phyloP scores from a whole-genome alignment of 2,113 vertebrate species.

The Lamprologus speciosus region DNA sequence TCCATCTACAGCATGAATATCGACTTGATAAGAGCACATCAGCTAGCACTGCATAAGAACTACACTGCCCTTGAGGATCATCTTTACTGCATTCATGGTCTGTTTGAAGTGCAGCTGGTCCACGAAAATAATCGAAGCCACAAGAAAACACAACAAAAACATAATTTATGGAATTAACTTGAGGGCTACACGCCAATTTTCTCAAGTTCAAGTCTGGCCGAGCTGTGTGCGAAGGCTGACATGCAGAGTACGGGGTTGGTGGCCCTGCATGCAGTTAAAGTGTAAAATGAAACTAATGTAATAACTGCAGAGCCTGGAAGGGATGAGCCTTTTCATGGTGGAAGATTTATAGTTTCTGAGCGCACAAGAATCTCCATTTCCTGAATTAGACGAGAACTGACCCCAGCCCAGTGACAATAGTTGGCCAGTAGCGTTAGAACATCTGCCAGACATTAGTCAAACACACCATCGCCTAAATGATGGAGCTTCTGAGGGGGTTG shows the following conservation, averaged over 20 bases:
- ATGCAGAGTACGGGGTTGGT: neutral
- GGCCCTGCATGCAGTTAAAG: conserved; percentile 27
- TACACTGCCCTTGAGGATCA: neutral
- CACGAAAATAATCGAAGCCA: neutral
- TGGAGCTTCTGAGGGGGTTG: conserved; percentile 53
- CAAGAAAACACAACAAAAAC: neutral
- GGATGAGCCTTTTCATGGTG: conserved; percentile 41
- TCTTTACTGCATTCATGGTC: neutral
- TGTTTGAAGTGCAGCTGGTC: neutral
- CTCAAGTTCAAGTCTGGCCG: neutral
- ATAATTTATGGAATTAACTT: neutral
- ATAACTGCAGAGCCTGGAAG: conserved; percentile 33
- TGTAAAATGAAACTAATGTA: conserved; percentile 62
- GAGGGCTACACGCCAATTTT: neutral
- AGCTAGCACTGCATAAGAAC: neutral
- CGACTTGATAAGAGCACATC: neutral
- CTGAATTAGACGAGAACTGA: conserved; percentile 51
- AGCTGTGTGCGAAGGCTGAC: neutral
- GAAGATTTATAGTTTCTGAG: conserved; percentile 45
- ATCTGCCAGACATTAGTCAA: conserved; percentile 70
- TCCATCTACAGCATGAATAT: neutral
- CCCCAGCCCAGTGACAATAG: conserved; percentile 46
- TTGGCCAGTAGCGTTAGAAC: conserved; percentile 50
- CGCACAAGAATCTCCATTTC: conserved; percentile 57
- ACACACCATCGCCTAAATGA: conserved; percentile 45